Evolutionary conservation across 2,113 vertebrate species (phyloP), one percentile per base, ranked within the genome.

Genomic region (Lycocorax pyrrhopterus): DNA sequence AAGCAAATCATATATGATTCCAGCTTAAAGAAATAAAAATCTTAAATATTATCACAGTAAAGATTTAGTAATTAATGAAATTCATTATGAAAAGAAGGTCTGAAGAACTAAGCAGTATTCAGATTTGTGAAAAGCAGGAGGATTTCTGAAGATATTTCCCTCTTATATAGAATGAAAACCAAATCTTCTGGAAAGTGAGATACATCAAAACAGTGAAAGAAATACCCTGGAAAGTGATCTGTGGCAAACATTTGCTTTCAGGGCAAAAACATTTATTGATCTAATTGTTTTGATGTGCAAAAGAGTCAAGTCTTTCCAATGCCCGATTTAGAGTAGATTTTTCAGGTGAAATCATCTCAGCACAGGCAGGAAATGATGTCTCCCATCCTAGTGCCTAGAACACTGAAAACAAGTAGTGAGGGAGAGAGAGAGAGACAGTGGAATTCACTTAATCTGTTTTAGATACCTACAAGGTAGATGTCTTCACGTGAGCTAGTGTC

Each of bases 321-420:
- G 15, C 1, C 12, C 0, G 0, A 37, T 59, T 74, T 30, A 56
- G 33, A 81, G 20, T 6, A 59, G 33, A 59, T 33, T 55, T 84
- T 74, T 81, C 51, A 67, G 46, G 29, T 46, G n/a, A 68, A 93
- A 69, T 32, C 8, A 52, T 49, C 43, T 60, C 59, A 78, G 7
- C 10, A 35, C 16, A 37, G 27, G 10, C 44, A 53, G 33, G 5
- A 90, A 88, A 53, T 0, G 0, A 18, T 44, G 16, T 58, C 41
- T 78, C 68, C 30, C 8, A 39, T 47, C 16, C 20, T 76, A 37
- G n/a, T 79, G 51, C 9, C 8, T 43, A 39, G 55, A 88, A 23
- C 3, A 63, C 10, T 49, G 44, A 69, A 87, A 76, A 21, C 10
- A 75, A 33, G 20, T 18, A 16, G 14, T 58, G 33, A 84, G 14